These are phyloP conservation scores for Mycteria americana DNA, from an alignment of 2,797 vertebrate genomes.

Conservation along the genomic window DNA sequence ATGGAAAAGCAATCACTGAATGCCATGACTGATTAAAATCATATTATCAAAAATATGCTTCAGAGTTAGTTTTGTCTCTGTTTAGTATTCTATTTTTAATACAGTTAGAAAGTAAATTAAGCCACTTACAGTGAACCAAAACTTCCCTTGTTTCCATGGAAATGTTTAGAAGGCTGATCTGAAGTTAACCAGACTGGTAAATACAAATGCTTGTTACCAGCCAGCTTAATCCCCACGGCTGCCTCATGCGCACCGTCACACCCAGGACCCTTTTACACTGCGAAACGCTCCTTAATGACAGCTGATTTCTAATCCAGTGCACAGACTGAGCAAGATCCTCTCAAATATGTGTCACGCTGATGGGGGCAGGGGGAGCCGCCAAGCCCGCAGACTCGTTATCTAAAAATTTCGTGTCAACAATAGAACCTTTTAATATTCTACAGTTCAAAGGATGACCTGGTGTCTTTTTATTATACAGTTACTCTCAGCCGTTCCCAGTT, in stretches of 20 bases:
- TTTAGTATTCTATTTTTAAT: conserved; percentile 29
- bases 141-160: conserved; percentile 84
- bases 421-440: neutral
- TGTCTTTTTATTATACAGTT: neutral
- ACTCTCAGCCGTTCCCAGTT: neutral
- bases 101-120: conserved; percentile 69
- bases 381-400: neutral
- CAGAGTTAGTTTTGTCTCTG: neutral
- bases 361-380: neutral
- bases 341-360: conserved; percentile 3
- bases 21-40: conserved; percentile 23
- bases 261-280: conserved; percentile 72
- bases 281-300: conserved; percentile 62
- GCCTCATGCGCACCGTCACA: conserved; percentile 71
- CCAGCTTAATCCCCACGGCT: conserved; percentile 73
- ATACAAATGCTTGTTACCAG: conserved; percentile 70
- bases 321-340: conserved; percentile 20
- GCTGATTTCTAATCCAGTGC: conserved; percentile 82
- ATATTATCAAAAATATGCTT: conserved; percentile 24
- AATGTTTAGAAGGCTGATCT: conserved; percentile 72
- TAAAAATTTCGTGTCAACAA: neutral
- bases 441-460: neutral
- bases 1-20: conserved; percentile 30
- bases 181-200: conserved; percentile 70
- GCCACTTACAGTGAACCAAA: conserved; percentile 87